Conservation (phyloP, 2,113 vertebrate species). For the Pterocles orientalis region DNA sequence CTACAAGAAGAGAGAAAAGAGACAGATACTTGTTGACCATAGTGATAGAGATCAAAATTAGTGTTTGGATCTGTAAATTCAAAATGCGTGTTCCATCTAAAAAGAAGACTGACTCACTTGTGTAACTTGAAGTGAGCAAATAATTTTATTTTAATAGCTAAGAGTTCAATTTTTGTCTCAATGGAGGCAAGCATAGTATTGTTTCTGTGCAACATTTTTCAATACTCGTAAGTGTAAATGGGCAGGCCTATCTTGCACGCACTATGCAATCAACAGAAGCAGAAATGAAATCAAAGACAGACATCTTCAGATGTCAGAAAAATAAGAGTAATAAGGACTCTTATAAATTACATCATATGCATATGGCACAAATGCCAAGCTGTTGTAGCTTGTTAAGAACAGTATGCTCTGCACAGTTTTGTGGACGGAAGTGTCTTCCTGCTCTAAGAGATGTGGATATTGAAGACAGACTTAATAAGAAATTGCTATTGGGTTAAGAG, state of each 20-base stretch:
- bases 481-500: not conserved
- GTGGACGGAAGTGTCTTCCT: not conserved
- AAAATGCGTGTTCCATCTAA: not conserved
- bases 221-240: not conserved
- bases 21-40: not conserved
- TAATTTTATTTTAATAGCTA: not conserved
- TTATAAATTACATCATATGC: not conserved
- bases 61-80: not conserved
- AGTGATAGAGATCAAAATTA: not conserved
- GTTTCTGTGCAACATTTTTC: not conserved
- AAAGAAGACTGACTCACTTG: not conserved
- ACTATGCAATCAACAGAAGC: not conserved
- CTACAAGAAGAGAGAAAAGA: not conserved
- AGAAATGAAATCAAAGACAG: not conserved
- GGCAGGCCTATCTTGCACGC: not conserved
- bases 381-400: not conserved
- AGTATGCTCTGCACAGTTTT: not conserved
- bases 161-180: fast-evolving
- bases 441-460: not conserved
- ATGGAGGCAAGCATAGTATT: not conserved
- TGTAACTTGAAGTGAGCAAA: not conserved
- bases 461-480: not conserved
- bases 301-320: not conserved
- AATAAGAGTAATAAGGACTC: not conserved
- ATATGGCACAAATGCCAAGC: not conserved